These are phyloP conservation scores for Achlya flavicornis DNA, from an alignment of 2,888 invertebrate species.

Conservation along the genomic window DNA sequence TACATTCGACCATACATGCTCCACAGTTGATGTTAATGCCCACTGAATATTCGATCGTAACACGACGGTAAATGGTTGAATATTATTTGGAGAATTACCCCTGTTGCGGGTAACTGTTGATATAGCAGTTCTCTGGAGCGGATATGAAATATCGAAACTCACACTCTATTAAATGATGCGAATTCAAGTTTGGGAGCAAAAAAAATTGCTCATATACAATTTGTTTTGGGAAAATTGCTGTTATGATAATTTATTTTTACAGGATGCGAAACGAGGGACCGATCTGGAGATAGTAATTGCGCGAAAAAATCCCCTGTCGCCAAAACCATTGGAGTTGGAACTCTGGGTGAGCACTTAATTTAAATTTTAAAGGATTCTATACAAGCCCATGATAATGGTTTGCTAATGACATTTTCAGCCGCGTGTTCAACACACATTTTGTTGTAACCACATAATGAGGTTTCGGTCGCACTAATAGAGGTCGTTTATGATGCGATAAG, in stretches of 20 bases:
- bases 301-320: slow-evolving; percentile 90
- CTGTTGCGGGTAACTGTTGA: neutral
- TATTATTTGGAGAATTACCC: too few relatives aligned
- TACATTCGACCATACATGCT: slow-evolving; percentile 46
- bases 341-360: slow-evolving; percentile 86
- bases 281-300: slow-evolving; percentile 93
- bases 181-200: slow-evolving; percentile 9
- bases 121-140: slow-evolving; percentile 18
- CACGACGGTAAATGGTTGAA: neutral
- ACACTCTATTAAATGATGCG: slow-evolving; percentile 34
- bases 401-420: slow-evolving; percentile 63
- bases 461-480: slow-evolving; percentile 68
- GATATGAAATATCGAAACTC: slow-evolving; percentile 49
- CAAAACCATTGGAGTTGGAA: slow-evolving; percentile 92
- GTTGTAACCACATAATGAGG: slow-evolving; percentile 74
- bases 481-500: slow-evolving; percentile 69
- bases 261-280: slow-evolving; percentile 91
- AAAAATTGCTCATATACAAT: neutral
- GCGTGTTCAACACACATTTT: slow-evolving; percentile 66
- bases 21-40: slow-evolving; percentile 30
- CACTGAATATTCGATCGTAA: slow-evolving; percentile 9
- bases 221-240: slow-evolving; percentile 15
- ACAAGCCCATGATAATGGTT: slow-evolving; percentile 44
- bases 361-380: slow-evolving; percentile 38
- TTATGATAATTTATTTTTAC: slow-evolving; percentile 48